These are phyloP conservation scores for Hydrolagus colliei DNA, from an alignment of 2,797 vertebrate genomes.

Conservation along the genomic window DNA sequence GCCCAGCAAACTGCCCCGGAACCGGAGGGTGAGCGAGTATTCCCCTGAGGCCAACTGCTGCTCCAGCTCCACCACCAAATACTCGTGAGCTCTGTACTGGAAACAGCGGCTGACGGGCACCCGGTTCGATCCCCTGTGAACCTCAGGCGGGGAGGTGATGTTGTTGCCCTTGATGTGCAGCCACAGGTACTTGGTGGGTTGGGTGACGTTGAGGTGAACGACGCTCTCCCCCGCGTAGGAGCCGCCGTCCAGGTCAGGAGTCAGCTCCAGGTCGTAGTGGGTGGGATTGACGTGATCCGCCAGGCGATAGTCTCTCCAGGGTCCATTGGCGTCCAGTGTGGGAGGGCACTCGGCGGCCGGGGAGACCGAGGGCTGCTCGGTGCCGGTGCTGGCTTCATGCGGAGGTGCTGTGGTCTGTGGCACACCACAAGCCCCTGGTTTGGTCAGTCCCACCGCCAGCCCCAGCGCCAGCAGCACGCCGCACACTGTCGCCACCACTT, in stretches of 20 bases:
- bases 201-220: slow-evolving; percentile 57
- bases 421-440: slow-evolving; percentile 39
- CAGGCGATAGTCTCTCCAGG: slow-evolving; percentile 76
- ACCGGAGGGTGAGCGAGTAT: slow-evolving; percentile 73
- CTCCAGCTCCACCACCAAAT: slow-evolving; percentile 70
- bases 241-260: slow-evolving; percentile 65
- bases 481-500: slow-evolving; percentile 72
- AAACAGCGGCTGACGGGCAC: slow-evolving; percentile 69
- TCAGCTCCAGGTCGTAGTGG: slow-evolving; percentile 80
- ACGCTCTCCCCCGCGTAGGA: slow-evolving; percentile 68
- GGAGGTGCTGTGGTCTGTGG: background rate
- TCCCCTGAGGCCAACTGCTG: slow-evolving; percentile 47
- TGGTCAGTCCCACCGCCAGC: slow-evolving; percentile 70
- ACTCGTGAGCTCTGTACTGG: slow-evolving; percentile 68
- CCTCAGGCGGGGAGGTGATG: slow-evolving; percentile 49
- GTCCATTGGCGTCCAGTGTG: slow-evolving; percentile 57
- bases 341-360: slow-evolving; percentile 56
- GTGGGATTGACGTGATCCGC: slow-evolving; percentile 64
- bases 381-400: slow-evolving; percentile 18
- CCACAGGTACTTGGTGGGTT: slow-evolving; percentile 67
- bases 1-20: slow-evolving; percentile 78
- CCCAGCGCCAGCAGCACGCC: slow-evolving; percentile 58
- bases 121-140: slow-evolving; percentile 31
- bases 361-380: slow-evolving; percentile 20
- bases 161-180: slow-evolving; percentile 80